Conservation (phyloP, 2,888 invertebrate genomes). For the Metacarcinus magister region DNA sequence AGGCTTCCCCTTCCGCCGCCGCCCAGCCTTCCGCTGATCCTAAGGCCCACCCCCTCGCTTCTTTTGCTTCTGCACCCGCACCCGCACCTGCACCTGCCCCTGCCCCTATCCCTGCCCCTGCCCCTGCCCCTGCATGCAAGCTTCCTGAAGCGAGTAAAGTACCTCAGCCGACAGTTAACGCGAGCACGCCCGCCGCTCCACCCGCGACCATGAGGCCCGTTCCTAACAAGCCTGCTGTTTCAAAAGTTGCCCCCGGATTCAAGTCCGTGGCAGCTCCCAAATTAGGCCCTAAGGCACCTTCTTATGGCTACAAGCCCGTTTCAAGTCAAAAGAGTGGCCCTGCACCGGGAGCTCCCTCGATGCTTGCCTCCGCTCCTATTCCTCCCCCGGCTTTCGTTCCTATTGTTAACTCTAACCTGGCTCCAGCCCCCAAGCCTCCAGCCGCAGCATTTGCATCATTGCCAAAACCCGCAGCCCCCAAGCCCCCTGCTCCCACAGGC, state of each 20-base stretch:
- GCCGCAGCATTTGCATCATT: constrained; percentile 77
- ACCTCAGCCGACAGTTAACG: constrained; percentile 70
- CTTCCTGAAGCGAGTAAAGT: constrained; percentile 65
- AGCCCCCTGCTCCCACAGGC: constrained; percentile 78
- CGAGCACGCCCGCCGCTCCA: constrained; percentile 47
- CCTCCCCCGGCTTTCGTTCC: constrained; percentile 69
- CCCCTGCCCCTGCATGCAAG: constrained; percentile 68
- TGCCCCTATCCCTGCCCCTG: constrained; percentile 58
- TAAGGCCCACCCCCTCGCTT: constrained; percentile 35
- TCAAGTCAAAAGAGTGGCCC: constrained; percentile 47
- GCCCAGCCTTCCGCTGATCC: constrained; percentile 71
- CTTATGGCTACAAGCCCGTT: constrained; percentile 73
- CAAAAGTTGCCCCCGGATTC: constrained; percentile 73
- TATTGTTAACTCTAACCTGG: constrained; percentile 59
- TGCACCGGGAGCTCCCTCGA: constrained; percentile 67
- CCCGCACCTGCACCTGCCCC: constrained; percentile 49
- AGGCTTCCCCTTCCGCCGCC: constrained; percentile 69
- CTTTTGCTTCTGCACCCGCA: constrained; percentile 56
- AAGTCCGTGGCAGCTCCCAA: constrained; percentile 80
- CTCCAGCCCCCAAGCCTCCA: constrained; percentile 78
- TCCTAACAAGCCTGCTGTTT: constrained; percentile 62
- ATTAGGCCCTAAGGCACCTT: constrained; percentile 54
- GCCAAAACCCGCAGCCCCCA: constrained; percentile 77
- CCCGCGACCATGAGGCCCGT: constrained; percentile 61
- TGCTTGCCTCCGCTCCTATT: constrained; percentile 71